Evolutionary conservation across 2,888 invertebrate genomes (phyloP), one percentile per base, ranked within the genome.

Genomic region (Netelia melanura): DNA sequence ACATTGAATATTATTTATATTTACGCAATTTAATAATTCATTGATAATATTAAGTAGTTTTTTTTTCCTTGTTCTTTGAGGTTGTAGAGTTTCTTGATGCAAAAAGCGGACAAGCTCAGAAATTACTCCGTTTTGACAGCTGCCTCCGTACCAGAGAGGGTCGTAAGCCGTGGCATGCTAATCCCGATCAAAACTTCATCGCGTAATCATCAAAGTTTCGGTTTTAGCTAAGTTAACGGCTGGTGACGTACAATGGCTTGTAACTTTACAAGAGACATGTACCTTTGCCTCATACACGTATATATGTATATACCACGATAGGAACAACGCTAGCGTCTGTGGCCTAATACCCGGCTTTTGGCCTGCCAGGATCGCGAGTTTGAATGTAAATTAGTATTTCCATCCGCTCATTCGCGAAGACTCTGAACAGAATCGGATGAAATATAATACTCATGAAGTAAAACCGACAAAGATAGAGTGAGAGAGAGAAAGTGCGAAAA

Each of bases 201-300:
- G 80, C 81, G 86, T 88, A 89, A 90, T 88, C 89, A 90, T 91
- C 89, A 90, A 89, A 91, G 88, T 90, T 90, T 87, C 79, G 85
- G 87, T 87, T 62, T 75, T 87, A 84, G 86, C 78, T 83, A 86
- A 87, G 86, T 86, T 88, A 87, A 86, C 89, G 87, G 88, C 87
- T 87, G 75, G 88, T 86, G 88, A 88, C 87, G 84, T 89, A 83
- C 83, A 70, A 75, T 78, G 54, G 38, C 86, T 84, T 85, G 87
- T 89, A 89, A 86, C 87, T 89, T 86, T 82, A 81, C 78, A 48
- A 82, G 84, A 88, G 80, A 85, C 23, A 68, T 72, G 77, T 64
- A 64, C 67, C 48, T 68, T 68, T n/a, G 54, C 43, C 11, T 81
- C 38, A 38, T 38, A 38, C 38, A 38, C 17, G 21, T 81, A 43